Conservation (phyloP, 1,140 invertebrate genomes). For the Anastrepha obliqua region DNA sequence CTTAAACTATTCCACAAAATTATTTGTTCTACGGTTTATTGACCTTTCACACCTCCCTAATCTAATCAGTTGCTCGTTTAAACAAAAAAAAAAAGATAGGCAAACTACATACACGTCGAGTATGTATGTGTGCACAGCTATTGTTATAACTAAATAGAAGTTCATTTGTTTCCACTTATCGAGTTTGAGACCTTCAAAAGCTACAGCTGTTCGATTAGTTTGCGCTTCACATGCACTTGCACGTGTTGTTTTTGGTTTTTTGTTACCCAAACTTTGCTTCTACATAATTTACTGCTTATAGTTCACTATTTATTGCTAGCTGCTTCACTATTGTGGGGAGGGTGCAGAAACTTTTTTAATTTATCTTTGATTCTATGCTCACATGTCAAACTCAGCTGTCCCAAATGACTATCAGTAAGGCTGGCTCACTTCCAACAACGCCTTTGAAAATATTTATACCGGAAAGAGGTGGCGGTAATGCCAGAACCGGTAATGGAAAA, state of each 20-base stretch:
- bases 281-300: too few species aligned
- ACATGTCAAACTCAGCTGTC: background rate
- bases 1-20: background rate
- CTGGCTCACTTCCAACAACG: too few species aligned
- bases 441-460: too few species aligned
- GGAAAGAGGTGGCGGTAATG: too few species aligned
- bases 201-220: background rate
- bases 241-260: too few species aligned
- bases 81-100: background rate
- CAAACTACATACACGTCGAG: background rate
- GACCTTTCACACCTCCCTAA: constrained; percentile 4
- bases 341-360: background rate
- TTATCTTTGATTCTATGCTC: background rate
- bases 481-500: too few species aligned
- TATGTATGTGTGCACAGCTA: too few species aligned
- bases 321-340: background rate
- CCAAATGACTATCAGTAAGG: background rate
- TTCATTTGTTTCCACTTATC: background rate
- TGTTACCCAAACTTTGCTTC: too few species aligned
- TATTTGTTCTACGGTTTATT: background rate
- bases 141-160: background rate
- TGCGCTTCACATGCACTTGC: background rate
- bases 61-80: background rate
- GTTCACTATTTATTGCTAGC: too few species aligned
- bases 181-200: background rate